Percentiles rank a stretch among this genome's conserved stretches.
These are phyloP conservation scores for Leptopilina boulardi DNA, from an alignment of 1,140 invertebrate genomes.

Conservation along the genomic window DNA sequence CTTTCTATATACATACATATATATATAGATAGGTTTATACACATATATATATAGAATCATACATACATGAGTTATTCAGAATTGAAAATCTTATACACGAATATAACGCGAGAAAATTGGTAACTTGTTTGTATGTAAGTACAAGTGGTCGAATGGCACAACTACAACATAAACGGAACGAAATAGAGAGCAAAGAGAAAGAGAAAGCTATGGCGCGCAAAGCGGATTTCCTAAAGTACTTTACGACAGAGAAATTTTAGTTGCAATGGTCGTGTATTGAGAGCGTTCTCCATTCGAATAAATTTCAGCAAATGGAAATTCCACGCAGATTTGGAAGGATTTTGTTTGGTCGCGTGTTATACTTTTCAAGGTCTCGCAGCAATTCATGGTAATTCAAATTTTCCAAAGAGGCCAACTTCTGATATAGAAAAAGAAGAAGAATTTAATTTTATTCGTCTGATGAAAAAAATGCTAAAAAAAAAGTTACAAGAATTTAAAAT, in stretches of 20 bases:
- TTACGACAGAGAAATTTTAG: slow-evolving; percentile 18
- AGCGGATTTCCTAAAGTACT: slow-evolving; percentile 25
- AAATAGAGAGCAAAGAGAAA: too few relatives aligned
- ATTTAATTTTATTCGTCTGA: too few relatives aligned
- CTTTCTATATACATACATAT: too few relatives aligned
- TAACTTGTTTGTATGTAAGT: background rate
- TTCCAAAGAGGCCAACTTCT: too few relatives aligned
- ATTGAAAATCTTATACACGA: slow-evolving; percentile 18
- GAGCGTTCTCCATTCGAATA: background rate
- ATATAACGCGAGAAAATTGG: background rate
- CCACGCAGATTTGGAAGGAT: background rate
- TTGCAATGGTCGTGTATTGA: background rate
- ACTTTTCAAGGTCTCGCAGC: too few relatives aligned
- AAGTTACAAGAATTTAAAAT: too few relatives aligned
- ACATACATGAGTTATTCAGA: background rate
- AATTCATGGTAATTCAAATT: too few relatives aligned
- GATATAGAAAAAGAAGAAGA: too few relatives aligned
- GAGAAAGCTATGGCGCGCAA: slow-evolving; percentile 4
- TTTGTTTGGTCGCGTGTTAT: background rate
- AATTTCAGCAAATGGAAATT: background rate
- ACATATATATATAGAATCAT: background rate
- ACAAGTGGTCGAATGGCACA: background rate
- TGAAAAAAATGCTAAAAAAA: too few relatives aligned
- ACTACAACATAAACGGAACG: background rate
- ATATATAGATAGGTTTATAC: too few relatives aligned